These are phyloP conservation scores for Aramus guarauna DNA, from an alignment of 2,113 vertebrate genomes.

Conservation along the genomic window DNA sequence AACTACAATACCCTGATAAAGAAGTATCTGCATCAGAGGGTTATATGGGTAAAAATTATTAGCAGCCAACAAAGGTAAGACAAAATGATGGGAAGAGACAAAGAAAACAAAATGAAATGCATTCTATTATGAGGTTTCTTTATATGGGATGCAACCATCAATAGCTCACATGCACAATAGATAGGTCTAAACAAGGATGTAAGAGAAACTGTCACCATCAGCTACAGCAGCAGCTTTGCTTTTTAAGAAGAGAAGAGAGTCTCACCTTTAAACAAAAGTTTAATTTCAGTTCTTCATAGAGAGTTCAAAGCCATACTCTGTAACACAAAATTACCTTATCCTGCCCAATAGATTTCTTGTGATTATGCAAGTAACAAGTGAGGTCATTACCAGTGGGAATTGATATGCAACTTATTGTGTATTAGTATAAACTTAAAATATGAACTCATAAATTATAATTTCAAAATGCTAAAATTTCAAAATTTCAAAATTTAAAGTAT, in stretches of 20 bases:
- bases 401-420: not conserved
- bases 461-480: no score
- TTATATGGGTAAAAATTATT: not conserved
- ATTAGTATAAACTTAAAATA: not conserved
- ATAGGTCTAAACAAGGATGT: not conserved
- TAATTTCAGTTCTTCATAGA: not conserved
- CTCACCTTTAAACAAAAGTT: not conserved
- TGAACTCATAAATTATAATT: not conserved
- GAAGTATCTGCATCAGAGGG: not conserved
- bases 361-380: not conserved
- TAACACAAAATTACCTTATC: not conserved
- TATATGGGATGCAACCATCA: not conserved
- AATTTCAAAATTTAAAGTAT: no score
- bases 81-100: not conserved
- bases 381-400: not conserved
- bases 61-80: not conserved
- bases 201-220: not conserved
- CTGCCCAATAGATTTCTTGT: not conserved
- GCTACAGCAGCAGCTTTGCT: not conserved
- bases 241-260: not conserved
- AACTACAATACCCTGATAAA: not conserved
- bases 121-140: not conserved
- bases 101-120: not conserved
- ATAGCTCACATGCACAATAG: not conserved
- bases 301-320: not conserved